These are phyloP conservation scores for Pheosia gnoma DNA, from an alignment of 2,888 invertebrate genomes.

Conservation along the genomic window DNA sequence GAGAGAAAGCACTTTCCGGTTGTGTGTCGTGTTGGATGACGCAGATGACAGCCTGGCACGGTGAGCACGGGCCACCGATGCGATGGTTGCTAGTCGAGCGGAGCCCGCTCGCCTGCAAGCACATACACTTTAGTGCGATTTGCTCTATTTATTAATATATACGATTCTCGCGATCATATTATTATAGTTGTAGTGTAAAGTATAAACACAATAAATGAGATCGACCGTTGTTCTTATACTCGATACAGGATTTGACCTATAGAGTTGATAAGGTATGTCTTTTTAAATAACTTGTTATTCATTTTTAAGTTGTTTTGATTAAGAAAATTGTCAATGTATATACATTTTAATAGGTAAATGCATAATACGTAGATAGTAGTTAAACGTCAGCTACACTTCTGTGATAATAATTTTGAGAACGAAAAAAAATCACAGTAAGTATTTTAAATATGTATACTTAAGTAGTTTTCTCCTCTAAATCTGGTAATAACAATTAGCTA, in stretches of 20 bases:
- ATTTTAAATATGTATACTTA: too few species aligned
- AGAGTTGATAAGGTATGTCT: not conserved
- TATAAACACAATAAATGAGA: slow-evolving; percentile 20
- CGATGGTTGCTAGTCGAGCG: slow-evolving; percentile 62
- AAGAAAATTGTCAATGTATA: too few species aligned
- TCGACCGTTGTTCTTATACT: slow-evolving; percentile 41
- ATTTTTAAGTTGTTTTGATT: too few species aligned
- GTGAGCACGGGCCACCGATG: slow-evolving; percentile 49
- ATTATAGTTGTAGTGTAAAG: slow-evolving; percentile 29
- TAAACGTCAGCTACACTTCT: too few species aligned
- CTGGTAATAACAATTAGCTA: too few species aligned
- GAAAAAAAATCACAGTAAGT: too few species aligned
- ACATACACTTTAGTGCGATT: slow-evolving; percentile 39
- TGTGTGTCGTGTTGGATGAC: slow-evolving; percentile 73
- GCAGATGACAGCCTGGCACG: slow-evolving; percentile 69
- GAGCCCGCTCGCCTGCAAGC: slow-evolving; percentile 61
- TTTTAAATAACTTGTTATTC: not conserved
- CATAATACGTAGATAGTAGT: too few species aligned
- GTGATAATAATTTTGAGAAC: too few species aligned
- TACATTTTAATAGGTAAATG: too few species aligned
- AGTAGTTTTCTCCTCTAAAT: too few species aligned
- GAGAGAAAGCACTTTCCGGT: slow-evolving; percentile 83
- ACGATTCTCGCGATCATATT: slow-evolving; percentile 46
- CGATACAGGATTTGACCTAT: slow-evolving; percentile 32
- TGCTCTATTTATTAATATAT: slow-evolving; percentile 38